Conservation (phyloP, 2,888 invertebrate genomes). For the Sphinx pinastri region DNA sequence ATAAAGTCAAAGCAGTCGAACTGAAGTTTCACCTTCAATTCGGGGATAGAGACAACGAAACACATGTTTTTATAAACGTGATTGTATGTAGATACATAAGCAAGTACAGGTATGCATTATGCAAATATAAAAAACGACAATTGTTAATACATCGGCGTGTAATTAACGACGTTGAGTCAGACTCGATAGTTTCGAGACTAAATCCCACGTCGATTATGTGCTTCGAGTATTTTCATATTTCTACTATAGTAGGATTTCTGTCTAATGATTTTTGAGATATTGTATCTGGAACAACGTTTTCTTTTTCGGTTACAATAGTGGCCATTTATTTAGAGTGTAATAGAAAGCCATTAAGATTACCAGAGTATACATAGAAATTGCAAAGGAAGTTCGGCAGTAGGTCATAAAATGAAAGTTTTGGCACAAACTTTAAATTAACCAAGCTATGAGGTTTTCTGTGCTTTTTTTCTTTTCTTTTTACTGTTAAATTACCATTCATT, state of each 20-base stretch:
- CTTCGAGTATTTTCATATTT: not conserved
- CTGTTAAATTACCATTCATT: too few relatives aligned
- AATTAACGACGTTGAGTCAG: not conserved
- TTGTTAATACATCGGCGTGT: slow-evolving; percentile 19
- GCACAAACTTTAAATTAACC: too few relatives aligned
- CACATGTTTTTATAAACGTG: slow-evolving; percentile 12
- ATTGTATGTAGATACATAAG: slow-evolving; percentile 11
- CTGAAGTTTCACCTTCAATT: slow-evolving; percentile 10
- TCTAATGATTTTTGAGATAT: too few relatives aligned
- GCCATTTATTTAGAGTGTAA: too few relatives aligned
- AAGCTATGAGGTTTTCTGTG: too few relatives aligned
- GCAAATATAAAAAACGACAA: slow-evolving; percentile 24
- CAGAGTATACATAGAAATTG: too few relatives aligned
- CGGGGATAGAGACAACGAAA: slow-evolving; percentile 5
- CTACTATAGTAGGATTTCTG: not conserved
- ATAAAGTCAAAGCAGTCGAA: not conserved
- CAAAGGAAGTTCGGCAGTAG: too few relatives aligned
- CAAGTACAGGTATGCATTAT: slow-evolving; percentile 24
- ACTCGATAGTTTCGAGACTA: not conserved
- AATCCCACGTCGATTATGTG: not conserved
- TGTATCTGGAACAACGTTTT: too few relatives aligned
- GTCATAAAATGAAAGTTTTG: too few relatives aligned
- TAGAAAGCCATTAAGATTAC: too few relatives aligned
- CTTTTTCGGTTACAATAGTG: too few relatives aligned
- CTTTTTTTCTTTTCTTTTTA: too few relatives aligned